Conservation (phyloP, 2,113 vertebrate species). For the Amphiprion percula region DNA sequence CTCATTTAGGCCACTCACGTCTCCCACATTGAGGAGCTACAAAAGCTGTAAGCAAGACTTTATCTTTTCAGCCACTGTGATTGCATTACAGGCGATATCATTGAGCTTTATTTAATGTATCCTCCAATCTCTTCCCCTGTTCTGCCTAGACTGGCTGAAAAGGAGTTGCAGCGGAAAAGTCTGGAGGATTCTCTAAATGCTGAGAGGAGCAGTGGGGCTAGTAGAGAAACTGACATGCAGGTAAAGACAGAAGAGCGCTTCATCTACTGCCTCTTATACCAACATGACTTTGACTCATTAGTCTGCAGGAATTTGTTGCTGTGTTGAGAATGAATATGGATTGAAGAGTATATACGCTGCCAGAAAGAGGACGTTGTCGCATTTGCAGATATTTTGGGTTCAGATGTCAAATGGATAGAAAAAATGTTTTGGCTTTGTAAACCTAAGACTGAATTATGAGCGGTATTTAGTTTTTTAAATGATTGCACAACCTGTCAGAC, state of each 20-base stretch:
- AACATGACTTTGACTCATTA: slow-evolving; percentile 29
- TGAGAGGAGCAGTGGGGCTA: slow-evolving; percentile 84
- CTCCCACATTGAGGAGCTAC: slow-evolving; percentile 95
- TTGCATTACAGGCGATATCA: neutral
- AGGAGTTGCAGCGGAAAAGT: slow-evolving; percentile 85
- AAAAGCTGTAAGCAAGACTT: slow-evolving; percentile 92
- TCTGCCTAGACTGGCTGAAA: slow-evolving; percentile 82
- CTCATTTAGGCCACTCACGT: slow-evolving; percentile 80
- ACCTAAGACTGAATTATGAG: neutral
- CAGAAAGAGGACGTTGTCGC: neutral
- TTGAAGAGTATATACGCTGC: neutral
- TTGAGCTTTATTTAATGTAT: neutral
- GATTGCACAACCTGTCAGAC: neutral
- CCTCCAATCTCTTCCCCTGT: neutral
- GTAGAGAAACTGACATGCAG: slow-evolving; percentile 85
- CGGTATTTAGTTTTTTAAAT: neutral
- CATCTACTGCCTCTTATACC: slow-evolving; percentile 15
- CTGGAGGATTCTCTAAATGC: slow-evolving; percentile 86
- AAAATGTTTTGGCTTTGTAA: slow-evolving; percentile 9
- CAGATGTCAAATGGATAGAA: neutral
- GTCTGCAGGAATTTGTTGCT: slow-evolving; percentile 42
- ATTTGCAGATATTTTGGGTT: slow-evolving; percentile 1
- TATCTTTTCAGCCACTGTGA: slow-evolving; percentile 3
- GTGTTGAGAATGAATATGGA: neutral
- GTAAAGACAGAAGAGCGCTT: slow-evolving; percentile 51